A percentile compares a stretch with the other conserved stretches of the same genome.
Conservation (phyloP, 2,888 invertebrate genomes). For the Polyploca ridens region DNA sequence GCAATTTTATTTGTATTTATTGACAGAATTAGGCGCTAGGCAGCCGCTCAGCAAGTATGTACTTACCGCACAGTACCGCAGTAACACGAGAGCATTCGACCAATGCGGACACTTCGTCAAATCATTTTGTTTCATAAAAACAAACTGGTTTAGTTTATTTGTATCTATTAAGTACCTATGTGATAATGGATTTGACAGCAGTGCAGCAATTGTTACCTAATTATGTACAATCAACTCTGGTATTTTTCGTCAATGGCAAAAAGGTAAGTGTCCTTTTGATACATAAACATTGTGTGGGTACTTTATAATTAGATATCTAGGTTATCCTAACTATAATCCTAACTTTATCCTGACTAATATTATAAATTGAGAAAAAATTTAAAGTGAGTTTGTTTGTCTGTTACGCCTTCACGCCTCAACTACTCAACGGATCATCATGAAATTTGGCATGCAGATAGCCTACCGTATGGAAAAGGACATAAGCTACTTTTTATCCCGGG, state of each 20-base stretch:
- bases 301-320: too few relatives aligned
- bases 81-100: slow-evolving; percentile 34
- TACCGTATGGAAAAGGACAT: too few relatives aligned
- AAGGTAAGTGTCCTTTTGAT: slow-evolving; percentile 71
- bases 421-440: too few relatives aligned
- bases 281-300: too few relatives aligned
- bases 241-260: slow-evolving; percentile 86
- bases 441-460: too few relatives aligned
- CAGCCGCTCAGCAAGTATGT: background rate
- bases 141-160: slow-evolving; percentile 21
- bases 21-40: background rate
- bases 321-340: too few relatives aligned
- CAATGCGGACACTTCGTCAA: slow-evolving; percentile 25
- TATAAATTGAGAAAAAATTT: too few relatives aligned
- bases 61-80: slow-evolving; percentile 14
- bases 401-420: too few relatives aligned
- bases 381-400: too few relatives aligned
- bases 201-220: slow-evolving; percentile 50
- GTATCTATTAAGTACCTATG: background rate
- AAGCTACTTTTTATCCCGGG: too few relatives aligned
- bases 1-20: background rate
- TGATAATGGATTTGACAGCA: slow-evolving; percentile 37
- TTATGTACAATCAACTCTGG: slow-evolving; percentile 59
- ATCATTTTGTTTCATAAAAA: slow-evolving; percentile 9
- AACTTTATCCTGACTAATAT: too few relatives aligned